These are phyloP conservation scores for Morinoia aosen DNA, from an alignment of 2,888 invertebrate genomes.

Conservation along the genomic window DNA sequence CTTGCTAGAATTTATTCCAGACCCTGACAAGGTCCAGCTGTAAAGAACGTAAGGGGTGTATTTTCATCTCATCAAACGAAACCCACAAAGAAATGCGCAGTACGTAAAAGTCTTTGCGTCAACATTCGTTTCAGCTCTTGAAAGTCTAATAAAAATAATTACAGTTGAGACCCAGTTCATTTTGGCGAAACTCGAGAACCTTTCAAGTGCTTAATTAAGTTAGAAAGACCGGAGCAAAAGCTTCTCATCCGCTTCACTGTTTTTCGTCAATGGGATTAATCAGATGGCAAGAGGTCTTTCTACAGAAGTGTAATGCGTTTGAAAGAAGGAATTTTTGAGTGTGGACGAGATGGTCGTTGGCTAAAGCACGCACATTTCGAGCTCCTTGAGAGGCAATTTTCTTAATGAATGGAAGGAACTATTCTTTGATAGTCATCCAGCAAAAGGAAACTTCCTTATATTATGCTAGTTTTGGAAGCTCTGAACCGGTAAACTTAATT, in stretches of 20 bases:
- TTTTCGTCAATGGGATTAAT: conserved; percentile 35
- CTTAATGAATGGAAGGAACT: background rate
- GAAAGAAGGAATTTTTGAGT: background rate
- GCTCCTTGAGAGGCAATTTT: background rate
- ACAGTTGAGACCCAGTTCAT: background rate
- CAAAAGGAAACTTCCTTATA: background rate
- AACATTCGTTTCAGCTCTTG: background rate
- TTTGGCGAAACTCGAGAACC: conserved; percentile 24
- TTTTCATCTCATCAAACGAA: background rate
- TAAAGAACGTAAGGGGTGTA: no score
- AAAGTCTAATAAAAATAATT: background rate
- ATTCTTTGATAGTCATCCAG: background rate
- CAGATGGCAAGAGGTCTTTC: conserved; percentile 1
- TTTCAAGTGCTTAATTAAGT: conserved; percentile 44
- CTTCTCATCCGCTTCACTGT: background rate
- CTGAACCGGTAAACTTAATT: background rate
- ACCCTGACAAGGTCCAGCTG: no score
- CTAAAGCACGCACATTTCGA: background rate
- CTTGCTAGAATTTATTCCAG: no score
- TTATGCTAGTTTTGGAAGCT: background rate
- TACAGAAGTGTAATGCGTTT: conserved; percentile 13
- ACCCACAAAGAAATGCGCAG: background rate
- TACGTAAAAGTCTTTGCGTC: background rate
- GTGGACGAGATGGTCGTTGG: conserved; percentile 23
- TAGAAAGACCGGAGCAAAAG: conserved; percentile 16